Conservation (phyloP, 2,888 invertebrate species). For the Octodonta nipae region DNA sequence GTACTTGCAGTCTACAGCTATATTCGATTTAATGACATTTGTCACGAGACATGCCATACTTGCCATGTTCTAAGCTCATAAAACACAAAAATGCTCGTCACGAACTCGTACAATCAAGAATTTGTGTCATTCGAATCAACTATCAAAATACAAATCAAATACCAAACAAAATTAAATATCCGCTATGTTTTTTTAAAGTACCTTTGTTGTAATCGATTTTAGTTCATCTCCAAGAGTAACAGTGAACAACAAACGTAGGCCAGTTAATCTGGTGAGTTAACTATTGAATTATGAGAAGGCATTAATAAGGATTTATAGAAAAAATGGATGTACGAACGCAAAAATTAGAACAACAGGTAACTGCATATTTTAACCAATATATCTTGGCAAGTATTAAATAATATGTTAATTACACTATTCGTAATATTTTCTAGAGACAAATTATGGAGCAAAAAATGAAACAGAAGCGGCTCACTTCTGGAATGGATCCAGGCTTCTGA, state of each 20-base stretch:
- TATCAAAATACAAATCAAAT: no score
- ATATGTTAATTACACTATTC: slow-evolving; percentile 2
- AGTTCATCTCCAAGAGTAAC: slow-evolving; percentile 22
- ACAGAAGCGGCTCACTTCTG: slow-evolving; percentile 70
- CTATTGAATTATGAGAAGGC: no score
- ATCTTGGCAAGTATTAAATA: no score
- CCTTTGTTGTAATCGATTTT: slow-evolving; percentile 3
- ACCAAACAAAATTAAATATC: slow-evolving; percentile 2
- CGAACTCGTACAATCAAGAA: no score
- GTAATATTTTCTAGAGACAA: slow-evolving; percentile 49
- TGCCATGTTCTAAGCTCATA: no score
- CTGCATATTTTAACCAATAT: no score
- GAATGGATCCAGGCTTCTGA: slow-evolving; percentile 82
- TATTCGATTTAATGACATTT: no score
- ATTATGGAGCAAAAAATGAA: slow-evolving; percentile 80
- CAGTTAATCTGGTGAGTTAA: slow-evolving; percentile 7
- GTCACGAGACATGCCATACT: no score
- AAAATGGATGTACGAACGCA: slow-evolving; percentile 49
- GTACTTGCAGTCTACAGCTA: no score
- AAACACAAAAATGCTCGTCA: no score
- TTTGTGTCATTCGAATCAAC: no score
- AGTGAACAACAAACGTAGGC: slow-evolving; percentile 16
- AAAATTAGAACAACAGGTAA: slow-evolving; percentile 80
- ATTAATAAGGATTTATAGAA: slow-evolving; percentile 11
- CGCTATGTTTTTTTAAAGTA: not conserved